Conservation (phyloP, 1,140 invertebrate genomes). For the Diprion similis region DNA sequence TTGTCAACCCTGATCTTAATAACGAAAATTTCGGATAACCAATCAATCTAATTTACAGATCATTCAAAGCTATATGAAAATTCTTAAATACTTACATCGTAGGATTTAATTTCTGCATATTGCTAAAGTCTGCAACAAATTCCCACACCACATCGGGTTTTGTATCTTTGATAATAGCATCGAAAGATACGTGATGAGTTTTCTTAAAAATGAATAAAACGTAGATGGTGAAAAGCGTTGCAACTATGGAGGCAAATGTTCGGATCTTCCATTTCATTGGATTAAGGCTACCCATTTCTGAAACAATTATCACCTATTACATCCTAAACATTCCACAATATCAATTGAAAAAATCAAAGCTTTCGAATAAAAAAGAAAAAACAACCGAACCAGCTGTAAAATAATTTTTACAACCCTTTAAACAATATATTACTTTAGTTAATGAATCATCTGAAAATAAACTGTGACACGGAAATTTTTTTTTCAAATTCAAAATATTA, state of each 20-base stretch:
- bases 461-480: no score
- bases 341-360: neutral
- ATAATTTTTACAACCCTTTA: no score
- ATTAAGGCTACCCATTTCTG: constrained; percentile 48
- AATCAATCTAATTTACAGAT: no score
- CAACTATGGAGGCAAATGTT: constrained; percentile 33
- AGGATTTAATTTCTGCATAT: constrained; percentile 74
- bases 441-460: no score
- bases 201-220: constrained; percentile 49
- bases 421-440: no score
- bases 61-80: no score
- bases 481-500: neutral
- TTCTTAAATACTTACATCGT: constrained; percentile 68
- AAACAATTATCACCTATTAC: neutral
- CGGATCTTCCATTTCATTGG: constrained; percentile 57
- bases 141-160: constrained; percentile 72
- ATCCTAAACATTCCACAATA: no score
- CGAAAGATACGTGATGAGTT: constrained; percentile 44
- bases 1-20: no score
- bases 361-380: constrained; percentile 1
- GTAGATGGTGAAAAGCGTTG: constrained; percentile 35
- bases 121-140: constrained; percentile 76
- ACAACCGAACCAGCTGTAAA: neutral
- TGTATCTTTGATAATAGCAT: constrained; percentile 59
- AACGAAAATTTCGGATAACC: no score